Evolutionary conservation across 2,888 invertebrate genomes (phyloP).

Genomic region (Pheosia tremula): DNA sequence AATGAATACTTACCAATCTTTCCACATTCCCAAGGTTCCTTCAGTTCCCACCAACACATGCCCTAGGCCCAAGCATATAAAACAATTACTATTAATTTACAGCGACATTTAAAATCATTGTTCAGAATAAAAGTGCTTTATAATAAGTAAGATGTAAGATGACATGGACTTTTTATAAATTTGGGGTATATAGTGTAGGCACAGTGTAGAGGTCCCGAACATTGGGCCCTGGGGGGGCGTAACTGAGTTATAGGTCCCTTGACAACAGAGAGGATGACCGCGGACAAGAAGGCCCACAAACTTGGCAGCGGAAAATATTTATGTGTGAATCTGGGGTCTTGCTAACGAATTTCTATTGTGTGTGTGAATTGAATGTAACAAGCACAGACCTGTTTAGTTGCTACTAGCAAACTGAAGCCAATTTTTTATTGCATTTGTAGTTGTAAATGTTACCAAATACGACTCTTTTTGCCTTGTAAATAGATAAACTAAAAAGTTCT

Average conservation of each 20-base stretch:
- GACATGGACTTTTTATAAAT: too few species aligned
- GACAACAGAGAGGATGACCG: conserved; percentile 32
- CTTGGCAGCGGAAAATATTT: conserved; percentile 32
- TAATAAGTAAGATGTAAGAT: too few species aligned
- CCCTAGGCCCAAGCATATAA: conserved; percentile 6
- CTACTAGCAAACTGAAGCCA: too few species aligned
- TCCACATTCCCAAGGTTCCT: not conserved
- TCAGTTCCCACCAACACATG: not conserved
- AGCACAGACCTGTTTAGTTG: too few species aligned
- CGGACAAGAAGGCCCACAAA: conserved; percentile 29
- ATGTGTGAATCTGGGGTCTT: conserved; percentile 12
- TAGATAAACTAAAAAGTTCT: too few species aligned
- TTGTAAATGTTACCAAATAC: too few species aligned
- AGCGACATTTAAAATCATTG: too few species aligned
- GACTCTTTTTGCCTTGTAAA: too few species aligned
- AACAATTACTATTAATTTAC: conserved; percentile 14
- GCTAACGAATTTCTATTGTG: conserved; percentile 7
- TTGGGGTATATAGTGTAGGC: not conserved
- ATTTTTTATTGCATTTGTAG: too few species aligned
- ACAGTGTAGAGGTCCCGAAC: conserved; percentile 7
- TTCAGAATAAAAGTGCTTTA: too few species aligned
- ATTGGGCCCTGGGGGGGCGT: conserved; percentile 41
- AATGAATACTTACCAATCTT: too few species aligned
- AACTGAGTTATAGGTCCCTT: conserved; percentile 51
- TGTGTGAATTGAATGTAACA: not conserved